phyloP scores from a whole-genome alignment of 2,113 vertebrate species.

The Eurystomus gularis region DNA sequence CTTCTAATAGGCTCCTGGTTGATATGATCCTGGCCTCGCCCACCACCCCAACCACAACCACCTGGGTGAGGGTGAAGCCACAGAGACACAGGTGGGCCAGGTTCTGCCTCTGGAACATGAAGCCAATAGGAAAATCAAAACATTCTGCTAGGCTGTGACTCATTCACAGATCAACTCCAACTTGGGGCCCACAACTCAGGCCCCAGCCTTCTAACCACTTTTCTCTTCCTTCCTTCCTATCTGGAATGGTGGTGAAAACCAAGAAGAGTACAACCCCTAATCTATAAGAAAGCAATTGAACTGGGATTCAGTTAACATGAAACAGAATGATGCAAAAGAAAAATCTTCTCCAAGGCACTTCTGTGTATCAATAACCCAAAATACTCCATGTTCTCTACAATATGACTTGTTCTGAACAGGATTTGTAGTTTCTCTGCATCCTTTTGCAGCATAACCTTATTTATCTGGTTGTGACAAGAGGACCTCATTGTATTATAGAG shows the following conservation, averaged over 20 bases:
- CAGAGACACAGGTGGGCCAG: too few species aligned
- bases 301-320: background rate
- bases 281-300: background rate
- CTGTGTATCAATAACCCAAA: background rate
- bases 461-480: background rate
- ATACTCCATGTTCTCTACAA: background rate
- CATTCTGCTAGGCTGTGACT: too few species aligned
- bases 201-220: background rate
- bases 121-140: too few species aligned
- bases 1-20: too few species aligned
- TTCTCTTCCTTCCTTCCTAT: background rate
- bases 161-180: too few species aligned
- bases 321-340: background rate
- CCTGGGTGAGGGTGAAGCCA: too few species aligned
- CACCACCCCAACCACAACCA: too few species aligned
- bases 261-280: background rate
- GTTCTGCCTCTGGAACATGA: too few species aligned
- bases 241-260: background rate
- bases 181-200: too few species aligned
- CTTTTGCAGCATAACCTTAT: background rate
- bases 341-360: background rate
- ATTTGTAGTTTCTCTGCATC: background rate
- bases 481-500: background rate
- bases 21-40: too few species aligned
- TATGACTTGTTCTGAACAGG: background rate